phyloP scores from a whole-genome alignment of 2,888 invertebrate species.

The Rutpela maculata region DNA sequence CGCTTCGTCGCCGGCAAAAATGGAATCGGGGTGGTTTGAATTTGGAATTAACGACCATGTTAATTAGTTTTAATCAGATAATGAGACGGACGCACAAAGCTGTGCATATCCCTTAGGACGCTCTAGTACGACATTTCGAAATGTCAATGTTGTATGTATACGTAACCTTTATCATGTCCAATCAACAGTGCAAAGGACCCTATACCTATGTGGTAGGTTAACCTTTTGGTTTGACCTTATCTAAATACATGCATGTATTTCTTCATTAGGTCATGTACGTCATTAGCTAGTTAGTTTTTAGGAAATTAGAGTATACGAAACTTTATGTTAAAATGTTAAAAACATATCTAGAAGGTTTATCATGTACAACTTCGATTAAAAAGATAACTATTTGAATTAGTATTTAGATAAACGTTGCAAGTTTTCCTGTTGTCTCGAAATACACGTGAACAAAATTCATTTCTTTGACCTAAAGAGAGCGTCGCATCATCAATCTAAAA shows the following conservation, averaged over 20 bases:
- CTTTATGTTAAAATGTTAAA: no score
- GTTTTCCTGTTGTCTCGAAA: no score
- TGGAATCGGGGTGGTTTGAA: constrained; percentile 55
- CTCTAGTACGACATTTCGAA: constrained; percentile 56
- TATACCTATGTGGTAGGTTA: constrained; percentile 60
- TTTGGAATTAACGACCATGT: constrained; percentile 58
- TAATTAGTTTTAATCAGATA: constrained; percentile 62
- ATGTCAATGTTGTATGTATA: constrained; percentile 57
- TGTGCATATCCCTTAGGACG: constrained; percentile 10
- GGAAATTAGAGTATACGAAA: no score
- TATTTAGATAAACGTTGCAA: no score
- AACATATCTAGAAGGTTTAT: no score
- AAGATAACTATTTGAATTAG: no score
- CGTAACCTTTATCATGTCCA: constrained; percentile 60
- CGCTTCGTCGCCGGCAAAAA: constrained; percentile 54
- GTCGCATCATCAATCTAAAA: no score
- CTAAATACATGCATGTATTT: constrained; percentile 31
- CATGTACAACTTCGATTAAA: no score
- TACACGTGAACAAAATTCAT: no score
- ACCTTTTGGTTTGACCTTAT: constrained; percentile 61
- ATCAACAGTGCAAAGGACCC: constrained; percentile 56
- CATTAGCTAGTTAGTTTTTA: no score
- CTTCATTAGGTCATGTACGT: constrained; percentile 2
- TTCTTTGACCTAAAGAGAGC: no score
- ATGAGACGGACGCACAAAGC: constrained; percentile 46